Evolutionary conservation across 1,140 invertebrate species (phyloP).

Genomic region (Heliconius hermathena): DNA sequence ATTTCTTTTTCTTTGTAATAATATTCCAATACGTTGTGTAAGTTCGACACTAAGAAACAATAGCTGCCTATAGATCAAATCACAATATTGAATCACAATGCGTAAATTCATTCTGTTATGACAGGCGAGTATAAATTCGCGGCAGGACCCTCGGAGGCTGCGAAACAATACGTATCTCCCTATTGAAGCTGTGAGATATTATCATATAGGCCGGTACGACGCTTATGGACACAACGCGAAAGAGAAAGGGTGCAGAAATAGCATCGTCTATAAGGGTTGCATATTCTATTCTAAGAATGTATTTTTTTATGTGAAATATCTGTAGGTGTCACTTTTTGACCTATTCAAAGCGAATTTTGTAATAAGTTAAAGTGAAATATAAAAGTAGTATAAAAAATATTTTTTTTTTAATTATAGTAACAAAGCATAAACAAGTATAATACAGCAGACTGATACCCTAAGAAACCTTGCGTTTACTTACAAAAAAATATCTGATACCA

Average conservation of each 20-base stretch:
- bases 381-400: too few relatives aligned
- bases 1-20: conserved; percentile 57
- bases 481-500: conserved; percentile 1
- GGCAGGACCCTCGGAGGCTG: conserved; percentile 75
- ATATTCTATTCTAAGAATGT: conserved; percentile 60
- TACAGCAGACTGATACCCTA: background rate
- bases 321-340: conserved; percentile 45
- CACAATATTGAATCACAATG: conserved; percentile 79
- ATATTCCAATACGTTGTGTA: conserved; percentile 70
- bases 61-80: conserved; percentile 69
- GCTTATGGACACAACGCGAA: conserved; percentile 66
- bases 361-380: background rate
- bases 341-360: background rate
- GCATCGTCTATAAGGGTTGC: conserved; percentile 59
- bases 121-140: conserved; percentile 79
- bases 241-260: conserved; percentile 63
- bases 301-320: too few relatives aligned
- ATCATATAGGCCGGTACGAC: conserved; percentile 59
- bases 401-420: background rate
- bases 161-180: conserved; percentile 70
- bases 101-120: conserved; percentile 81
- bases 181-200: conserved; percentile 70
- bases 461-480: background rate
- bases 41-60: conserved; percentile 75
- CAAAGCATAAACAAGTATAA: background rate